These are phyloP conservation scores for Macrostomum cliftonense DNA, from an alignment of 2,888 invertebrate genomes.

Conservation along the genomic window DNA sequence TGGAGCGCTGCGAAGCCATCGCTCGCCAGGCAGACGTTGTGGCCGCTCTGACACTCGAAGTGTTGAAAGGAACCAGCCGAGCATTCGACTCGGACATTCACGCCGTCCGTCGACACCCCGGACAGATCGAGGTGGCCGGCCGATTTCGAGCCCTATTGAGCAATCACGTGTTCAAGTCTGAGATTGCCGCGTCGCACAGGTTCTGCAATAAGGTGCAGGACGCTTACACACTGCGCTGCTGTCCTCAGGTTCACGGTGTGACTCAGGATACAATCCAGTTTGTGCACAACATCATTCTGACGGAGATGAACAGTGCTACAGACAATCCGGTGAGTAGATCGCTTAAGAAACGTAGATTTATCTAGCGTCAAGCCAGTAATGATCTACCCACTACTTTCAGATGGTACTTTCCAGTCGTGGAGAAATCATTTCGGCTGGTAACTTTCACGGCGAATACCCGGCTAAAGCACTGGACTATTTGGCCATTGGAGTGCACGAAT, in stretches of 20 bases:
- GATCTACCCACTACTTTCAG: slow-evolving; percentile 19
- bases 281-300: slow-evolving; percentile 44
- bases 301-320: slow-evolving; percentile 50
- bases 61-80: slow-evolving; percentile 47
- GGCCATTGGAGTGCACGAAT: slow-evolving; percentile 48
- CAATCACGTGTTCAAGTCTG: slow-evolving; percentile 46
- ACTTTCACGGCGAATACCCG: slow-evolving; percentile 53
- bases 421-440: slow-evolving; percentile 50
- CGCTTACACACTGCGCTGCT: slow-evolving; percentile 49
- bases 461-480: slow-evolving; percentile 49
- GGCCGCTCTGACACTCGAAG: slow-evolving; percentile 48
- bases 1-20: slow-evolving; percentile 45
- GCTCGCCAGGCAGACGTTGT: slow-evolving; percentile 49
- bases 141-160: slow-evolving; percentile 46
- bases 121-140: slow-evolving; percentile 46
- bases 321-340: slow-evolving; percentile 45
- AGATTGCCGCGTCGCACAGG: slow-evolving; percentile 48
- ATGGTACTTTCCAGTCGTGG: slow-evolving; percentile 38
- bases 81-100: slow-evolving; percentile 50
- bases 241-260: slow-evolving; percentile 50
- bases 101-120: slow-evolving; percentile 46
- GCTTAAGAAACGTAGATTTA: no score
- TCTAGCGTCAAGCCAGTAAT: no score
- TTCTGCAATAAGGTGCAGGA: slow-evolving; percentile 50
- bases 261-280: slow-evolving; percentile 50